phyloP scores from a whole-genome alignment of 2,888 invertebrate species.

The Dryobotodes eremita region DNA sequence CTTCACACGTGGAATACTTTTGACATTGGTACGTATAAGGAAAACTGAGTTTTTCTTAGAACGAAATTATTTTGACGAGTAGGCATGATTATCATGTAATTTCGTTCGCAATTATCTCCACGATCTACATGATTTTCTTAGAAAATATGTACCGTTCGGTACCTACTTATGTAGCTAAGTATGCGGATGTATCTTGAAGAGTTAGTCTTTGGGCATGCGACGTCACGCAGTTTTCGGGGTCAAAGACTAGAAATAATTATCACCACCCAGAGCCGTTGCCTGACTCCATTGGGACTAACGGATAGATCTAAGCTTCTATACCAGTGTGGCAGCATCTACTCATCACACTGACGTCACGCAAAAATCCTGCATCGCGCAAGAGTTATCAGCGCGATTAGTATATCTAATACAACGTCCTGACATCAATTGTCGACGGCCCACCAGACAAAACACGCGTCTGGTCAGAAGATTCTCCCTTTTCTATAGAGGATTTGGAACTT shows the following conservation, averaged over 20 bases:
- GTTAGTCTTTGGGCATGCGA: neutral
- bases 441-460: too few relatives aligned
- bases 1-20: neutral
- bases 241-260: neutral
- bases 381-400: too few relatives aligned
- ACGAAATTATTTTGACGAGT: conserved; percentile 42
- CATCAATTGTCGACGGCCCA: too few relatives aligned
- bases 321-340: neutral
- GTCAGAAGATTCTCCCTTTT: too few relatives aligned
- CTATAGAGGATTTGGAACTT: too few relatives aligned
- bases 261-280: too few relatives aligned
- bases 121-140: conserved; percentile 34
- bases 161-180: neutral
- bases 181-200: neutral
- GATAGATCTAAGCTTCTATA: neutral
- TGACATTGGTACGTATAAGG: conserved; percentile 19
- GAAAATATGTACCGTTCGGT: conserved; percentile 13
- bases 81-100: conserved; percentile 41
- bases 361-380: neutral
- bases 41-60: conserved; percentile 52
- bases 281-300: neutral
- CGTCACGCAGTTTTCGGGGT: neutral
- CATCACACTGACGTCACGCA: too few relatives aligned
- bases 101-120: conserved; percentile 38
- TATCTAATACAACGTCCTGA: too few relatives aligned